A percentile compares a stretch with the other conserved stretches of the same genome.
Evolutionary conservation across 2,113 vertebrate genomes (phyloP).

Genomic region (Neogobius melanostomus): DNA sequence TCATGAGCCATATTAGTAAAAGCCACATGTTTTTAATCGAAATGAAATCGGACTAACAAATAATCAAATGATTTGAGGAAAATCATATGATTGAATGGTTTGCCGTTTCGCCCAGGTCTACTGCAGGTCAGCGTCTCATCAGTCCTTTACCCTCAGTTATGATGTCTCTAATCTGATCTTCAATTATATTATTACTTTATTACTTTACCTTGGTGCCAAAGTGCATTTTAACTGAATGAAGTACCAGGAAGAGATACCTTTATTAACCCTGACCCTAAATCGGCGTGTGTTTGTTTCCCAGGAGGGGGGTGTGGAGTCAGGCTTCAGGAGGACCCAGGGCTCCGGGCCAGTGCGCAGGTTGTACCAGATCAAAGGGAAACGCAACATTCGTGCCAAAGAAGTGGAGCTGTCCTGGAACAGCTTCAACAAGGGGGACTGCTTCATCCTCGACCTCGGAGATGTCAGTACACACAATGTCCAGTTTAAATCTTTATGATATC

Average conservation of each 20-base stretch:
- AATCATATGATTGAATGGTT: too few relatives aligned
- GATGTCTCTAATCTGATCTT: too few relatives aligned
- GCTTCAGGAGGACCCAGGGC: conserved; percentile 73
- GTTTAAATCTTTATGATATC: not conserved
- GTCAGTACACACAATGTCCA: conserved; percentile 28
- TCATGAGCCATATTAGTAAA: too few relatives aligned
- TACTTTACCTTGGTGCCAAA: not conserved
- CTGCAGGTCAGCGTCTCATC: too few relatives aligned
- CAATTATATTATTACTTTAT: not conserved
- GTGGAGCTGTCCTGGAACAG: conserved; percentile 82
- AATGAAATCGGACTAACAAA: too few relatives aligned
- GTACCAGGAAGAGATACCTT: not conserved
- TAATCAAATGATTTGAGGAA: too few relatives aligned
- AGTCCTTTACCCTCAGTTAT: too few relatives aligned
- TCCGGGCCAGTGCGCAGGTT: conserved; percentile 69
- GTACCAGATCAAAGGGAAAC: conserved; percentile 91
- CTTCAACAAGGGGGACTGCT: conserved; percentile 92
- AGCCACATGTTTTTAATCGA: too few relatives aligned
- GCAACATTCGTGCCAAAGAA: conserved; percentile 86
- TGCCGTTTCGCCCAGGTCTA: too few relatives aligned
- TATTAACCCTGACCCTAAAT: not conserved
- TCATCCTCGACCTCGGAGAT: conserved; percentile 86
- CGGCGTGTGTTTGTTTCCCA: conserved; percentile 22
- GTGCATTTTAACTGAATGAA: not conserved
- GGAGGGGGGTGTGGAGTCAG: conserved; percentile 80